Conservation (phyloP, 2,113 vertebrate species). For the Dunckerocampus dactyliophorus region DNA sequence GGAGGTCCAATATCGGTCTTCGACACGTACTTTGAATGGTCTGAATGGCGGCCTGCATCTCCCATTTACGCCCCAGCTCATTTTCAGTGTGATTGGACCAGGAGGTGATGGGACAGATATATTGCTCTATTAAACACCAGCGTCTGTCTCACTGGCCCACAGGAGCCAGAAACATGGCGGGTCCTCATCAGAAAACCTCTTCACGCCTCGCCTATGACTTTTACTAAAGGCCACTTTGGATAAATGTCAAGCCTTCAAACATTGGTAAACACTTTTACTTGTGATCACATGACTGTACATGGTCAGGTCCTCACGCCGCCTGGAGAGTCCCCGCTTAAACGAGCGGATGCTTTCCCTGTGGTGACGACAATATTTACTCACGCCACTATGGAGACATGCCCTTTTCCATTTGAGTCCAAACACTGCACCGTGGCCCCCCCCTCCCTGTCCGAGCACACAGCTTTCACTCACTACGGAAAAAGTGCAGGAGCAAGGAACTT, state of each 20-base stretch:
- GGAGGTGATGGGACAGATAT: slow-evolving; percentile 36
- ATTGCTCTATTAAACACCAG: slow-evolving; percentile 31
- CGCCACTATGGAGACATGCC: slow-evolving; percentile 47
- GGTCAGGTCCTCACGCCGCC: slow-evolving; percentile 46
- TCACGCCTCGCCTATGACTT: slow-evolving; percentile 69
- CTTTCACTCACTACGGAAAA: no score
- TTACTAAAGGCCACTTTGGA: slow-evolving; percentile 75
- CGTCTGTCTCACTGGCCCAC: slow-evolving; percentile 32
- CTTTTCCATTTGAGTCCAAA: slow-evolving; percentile 53
- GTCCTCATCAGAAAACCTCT: slow-evolving; percentile 67
- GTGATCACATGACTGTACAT: slow-evolving; percentile 63
- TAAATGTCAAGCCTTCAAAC: slow-evolving; percentile 72
- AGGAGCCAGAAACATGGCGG: slow-evolving; percentile 43
- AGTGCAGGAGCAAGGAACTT: neutral
- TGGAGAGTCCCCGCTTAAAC: slow-evolving; percentile 56
- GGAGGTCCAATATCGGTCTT: neutral
- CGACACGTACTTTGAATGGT: neutral
- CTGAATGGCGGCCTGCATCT: neutral
- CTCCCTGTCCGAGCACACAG: neutral
- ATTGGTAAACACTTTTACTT: slow-evolving; percentile 70
- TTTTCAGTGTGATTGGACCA: slow-evolving; percentile 5
- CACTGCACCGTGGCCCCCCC: slow-evolving; percentile 7
- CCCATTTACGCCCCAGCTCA: neutral
- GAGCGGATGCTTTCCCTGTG: slow-evolving; percentile 55
- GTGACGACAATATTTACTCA: slow-evolving; percentile 57